Evolutionary conservation across 1,140 invertebrate species (phyloP).

Genomic region (Cecropterus lyciades): DNA sequence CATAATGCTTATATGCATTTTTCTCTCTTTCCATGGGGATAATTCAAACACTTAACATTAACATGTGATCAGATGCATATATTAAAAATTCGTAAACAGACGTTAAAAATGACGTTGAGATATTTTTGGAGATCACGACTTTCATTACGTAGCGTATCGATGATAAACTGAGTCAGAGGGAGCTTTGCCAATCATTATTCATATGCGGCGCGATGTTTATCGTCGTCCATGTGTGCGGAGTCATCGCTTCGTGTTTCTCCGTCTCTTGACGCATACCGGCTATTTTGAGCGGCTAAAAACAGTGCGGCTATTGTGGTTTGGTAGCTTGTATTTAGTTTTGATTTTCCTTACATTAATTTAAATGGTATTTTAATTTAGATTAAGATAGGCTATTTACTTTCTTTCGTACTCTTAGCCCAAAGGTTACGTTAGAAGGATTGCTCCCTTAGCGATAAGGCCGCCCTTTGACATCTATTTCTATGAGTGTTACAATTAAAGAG

Average conservation of each 20-base stretch:
- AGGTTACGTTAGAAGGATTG: too few species aligned
- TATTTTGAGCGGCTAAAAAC: slow-evolving; percentile 58
- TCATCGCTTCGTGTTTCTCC: slow-evolving; percentile 59
- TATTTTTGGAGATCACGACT: slow-evolving; percentile 39
- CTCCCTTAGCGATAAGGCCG: too few species aligned
- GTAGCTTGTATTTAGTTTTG: slow-evolving; percentile 26
- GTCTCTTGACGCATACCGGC: slow-evolving; percentile 66
- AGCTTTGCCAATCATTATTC: slow-evolving; percentile 72
- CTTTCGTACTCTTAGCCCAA: too few species aligned
- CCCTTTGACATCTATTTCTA: too few species aligned
- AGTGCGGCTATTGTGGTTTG: slow-evolving; percentile 38
- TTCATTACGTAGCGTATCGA: slow-evolving; percentile 40
- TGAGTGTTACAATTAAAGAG: too few species aligned
- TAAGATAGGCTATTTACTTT: too few species aligned
- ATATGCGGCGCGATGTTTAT: slow-evolving; percentile 58
- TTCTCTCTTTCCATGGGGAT: too few species aligned
- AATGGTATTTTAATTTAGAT: background rate
- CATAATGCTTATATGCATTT: too few species aligned
- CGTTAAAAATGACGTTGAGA: slow-evolving; percentile 17
- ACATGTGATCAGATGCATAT: background rate
- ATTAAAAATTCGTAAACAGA: background rate
- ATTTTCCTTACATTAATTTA: slow-evolving; percentile 8
- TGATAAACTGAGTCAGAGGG: slow-evolving; percentile 58
- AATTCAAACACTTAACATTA: too few species aligned
- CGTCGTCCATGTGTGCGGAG: slow-evolving; percentile 52